phyloP scores from a whole-genome alignment of 2,113 vertebrate genomes.

The Sorex fumeus region DNA sequence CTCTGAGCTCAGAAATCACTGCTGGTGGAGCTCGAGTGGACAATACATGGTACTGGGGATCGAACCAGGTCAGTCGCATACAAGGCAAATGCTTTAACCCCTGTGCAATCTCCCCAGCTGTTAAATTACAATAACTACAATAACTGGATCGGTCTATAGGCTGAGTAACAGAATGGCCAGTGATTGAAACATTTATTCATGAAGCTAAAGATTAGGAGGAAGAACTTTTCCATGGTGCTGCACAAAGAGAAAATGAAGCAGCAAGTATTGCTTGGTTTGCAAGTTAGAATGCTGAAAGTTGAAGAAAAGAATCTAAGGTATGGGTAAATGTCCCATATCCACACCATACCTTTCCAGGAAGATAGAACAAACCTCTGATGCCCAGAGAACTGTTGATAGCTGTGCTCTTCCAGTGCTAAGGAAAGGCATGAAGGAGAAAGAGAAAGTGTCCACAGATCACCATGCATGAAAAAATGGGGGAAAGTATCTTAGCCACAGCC shows the following conservation, averaged over 20 bases:
- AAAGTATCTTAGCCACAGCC: accelerated
- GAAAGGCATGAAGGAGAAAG: not conserved
- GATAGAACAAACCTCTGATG: not conserved
- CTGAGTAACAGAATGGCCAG: accelerated
- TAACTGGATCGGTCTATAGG: too few species aligned
- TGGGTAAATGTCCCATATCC: not conserved
- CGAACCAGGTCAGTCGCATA: too few species aligned
- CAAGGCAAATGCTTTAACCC: too few species aligned
- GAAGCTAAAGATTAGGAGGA: not conserved
- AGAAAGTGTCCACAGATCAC: not conserved
- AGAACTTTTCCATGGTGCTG: accelerated
- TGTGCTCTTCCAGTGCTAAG: not conserved
- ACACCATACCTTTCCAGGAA: not conserved
- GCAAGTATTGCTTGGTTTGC: not conserved
- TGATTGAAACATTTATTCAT: too few species aligned
- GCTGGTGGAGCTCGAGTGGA: too few species aligned
- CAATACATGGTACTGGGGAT: too few species aligned
- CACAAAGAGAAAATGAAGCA: not conserved
- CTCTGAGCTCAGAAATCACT: too few species aligned
- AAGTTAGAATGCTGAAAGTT: not conserved
- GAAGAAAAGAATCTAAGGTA: not conserved
- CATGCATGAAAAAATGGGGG: not conserved
- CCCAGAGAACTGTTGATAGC: not conserved
- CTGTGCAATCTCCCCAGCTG: not conserved
- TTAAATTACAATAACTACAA: not conserved